Evolutionary conservation across 2,888 invertebrate species (phyloP), one percentile per base, ranked within the genome.

Genomic region (Protodeltote pygarga): DNA sequence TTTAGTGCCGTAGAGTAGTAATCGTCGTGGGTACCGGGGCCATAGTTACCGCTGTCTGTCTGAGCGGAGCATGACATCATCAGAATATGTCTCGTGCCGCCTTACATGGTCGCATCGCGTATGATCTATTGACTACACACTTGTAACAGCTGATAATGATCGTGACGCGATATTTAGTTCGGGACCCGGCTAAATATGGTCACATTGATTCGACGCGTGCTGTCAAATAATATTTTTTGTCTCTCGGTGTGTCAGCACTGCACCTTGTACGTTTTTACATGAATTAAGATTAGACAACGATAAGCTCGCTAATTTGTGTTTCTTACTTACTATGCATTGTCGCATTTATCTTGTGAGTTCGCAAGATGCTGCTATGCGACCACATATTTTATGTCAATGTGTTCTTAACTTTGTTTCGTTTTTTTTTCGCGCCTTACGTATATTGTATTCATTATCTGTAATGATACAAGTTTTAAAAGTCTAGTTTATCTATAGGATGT

Each of bases 91-190:
- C 80, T 78, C 73, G 78, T 78, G 75, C 79, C 68, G 75, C 91
- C 91, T 79, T 89, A 91, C 85, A 89, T 85, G 90, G 91, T 78
- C 78, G 80, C 80, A 77, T 67, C 79, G 78, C 71, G 82, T 86
- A 89, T 89, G 88, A 89, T 89, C 82, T 85, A 87, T 85, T 76
- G 76, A 69, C 73, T 77, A 76, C 72, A 74, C 65, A 67, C 71
- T 70, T 73, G 67, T 72, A 82, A 80, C 89, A 89, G 87, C 87
- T 89, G 89, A 87, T 82, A 72, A 71, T 69, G 69, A 73, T 74
- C 75, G 77, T 85, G 84, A 82, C 80, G 85, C 73, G 75, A 73
- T 73, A 71, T 73, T 74, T 65, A 68, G 73, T 70, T 70, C 71
- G 72, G 72, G 70, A 68, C 72, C 66, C 65, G 70, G 65, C 81